Percentiles rank a stretch among this genome's conserved stretches.
Evolutionary conservation across 1,140 invertebrate genomes (phyloP).

Genomic region (Procambarus clarkii): DNA sequence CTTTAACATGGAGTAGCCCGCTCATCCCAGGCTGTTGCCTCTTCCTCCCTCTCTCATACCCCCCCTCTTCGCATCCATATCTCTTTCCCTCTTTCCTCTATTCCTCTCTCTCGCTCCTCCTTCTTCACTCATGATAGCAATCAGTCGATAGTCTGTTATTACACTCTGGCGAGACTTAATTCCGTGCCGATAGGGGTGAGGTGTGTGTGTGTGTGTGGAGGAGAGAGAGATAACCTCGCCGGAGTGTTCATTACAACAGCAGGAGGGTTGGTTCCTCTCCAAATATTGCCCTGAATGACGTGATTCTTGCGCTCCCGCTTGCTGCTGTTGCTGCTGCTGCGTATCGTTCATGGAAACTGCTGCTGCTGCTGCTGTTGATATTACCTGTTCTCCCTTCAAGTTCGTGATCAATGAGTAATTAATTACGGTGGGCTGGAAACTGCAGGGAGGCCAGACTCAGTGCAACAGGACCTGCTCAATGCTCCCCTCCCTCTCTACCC

Average conservation of each 20-base stretch:
- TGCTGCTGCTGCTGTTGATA: too few relatives aligned
- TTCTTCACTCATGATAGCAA: neutral
- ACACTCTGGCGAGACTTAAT: neutral
- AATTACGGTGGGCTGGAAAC: too few relatives aligned
- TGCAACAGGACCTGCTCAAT: too few relatives aligned
- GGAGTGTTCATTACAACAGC: neutral
- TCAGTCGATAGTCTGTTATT: neutral
- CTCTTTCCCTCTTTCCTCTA: neutral
- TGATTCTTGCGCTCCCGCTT: neutral
- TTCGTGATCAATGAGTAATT: too few relatives aligned
- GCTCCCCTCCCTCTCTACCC: too few relatives aligned
- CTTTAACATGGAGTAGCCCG: slow-evolving; percentile 1
- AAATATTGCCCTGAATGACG: neutral
- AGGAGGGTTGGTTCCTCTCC: neutral
- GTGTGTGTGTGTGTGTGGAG: neutral
- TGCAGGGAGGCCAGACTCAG: too few relatives aligned
- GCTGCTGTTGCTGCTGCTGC: neutral
- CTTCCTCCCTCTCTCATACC: neutral
- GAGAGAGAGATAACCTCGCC: neutral
- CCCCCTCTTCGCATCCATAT: neutral
- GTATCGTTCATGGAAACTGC: too few relatives aligned
- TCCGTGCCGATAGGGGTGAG: neutral
- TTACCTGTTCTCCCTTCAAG: too few relatives aligned
- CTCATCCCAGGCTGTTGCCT: neutral
- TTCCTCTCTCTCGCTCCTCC: neutral